phyloP scores from a whole-genome alignment of 2,888 invertebrate genomes.

The Tanypteryx hageni region DNA sequence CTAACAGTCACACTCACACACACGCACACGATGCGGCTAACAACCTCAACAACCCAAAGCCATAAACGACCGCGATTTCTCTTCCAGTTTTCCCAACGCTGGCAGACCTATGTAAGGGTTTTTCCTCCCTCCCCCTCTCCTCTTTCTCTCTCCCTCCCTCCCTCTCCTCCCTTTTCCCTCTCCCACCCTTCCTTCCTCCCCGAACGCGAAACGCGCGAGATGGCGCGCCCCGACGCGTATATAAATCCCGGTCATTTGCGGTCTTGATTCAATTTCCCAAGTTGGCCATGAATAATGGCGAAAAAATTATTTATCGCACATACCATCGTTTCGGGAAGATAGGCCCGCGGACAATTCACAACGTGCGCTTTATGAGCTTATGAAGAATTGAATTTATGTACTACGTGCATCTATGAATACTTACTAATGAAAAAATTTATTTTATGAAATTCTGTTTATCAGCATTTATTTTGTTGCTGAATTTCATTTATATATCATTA shows the following conservation, averaged over 20 bases:
- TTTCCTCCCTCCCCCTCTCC: not conserved
- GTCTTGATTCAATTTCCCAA: conserved; percentile 21
- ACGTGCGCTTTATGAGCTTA: not conserved
- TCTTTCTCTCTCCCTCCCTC: too few species aligned
- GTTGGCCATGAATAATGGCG: not conserved
- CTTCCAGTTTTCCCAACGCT: not conserved
- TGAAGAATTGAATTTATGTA: too few species aligned
- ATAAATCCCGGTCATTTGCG: conserved; percentile 14
- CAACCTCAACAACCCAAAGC: not conserved
- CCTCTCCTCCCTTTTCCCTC: too few species aligned
- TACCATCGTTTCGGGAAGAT: not conserved
- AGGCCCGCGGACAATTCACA: not conserved
- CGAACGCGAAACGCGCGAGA: too few species aligned
- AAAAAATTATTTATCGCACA: not conserved
- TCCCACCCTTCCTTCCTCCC: too few species aligned
- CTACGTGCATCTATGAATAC: too few species aligned
- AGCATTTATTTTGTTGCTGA: too few species aligned
- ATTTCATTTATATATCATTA: too few species aligned
- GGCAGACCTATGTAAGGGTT: not conserved
- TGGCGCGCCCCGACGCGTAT: not conserved
- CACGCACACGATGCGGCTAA: not conserved
- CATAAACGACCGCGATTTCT: not conserved
- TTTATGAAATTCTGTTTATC: too few species aligned
- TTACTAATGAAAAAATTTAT: too few species aligned
- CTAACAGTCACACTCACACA: not conserved